Evolutionary conservation across 2,888 invertebrate genomes (phyloP).

Genomic region (Nephrotoma flavescens): DNA sequence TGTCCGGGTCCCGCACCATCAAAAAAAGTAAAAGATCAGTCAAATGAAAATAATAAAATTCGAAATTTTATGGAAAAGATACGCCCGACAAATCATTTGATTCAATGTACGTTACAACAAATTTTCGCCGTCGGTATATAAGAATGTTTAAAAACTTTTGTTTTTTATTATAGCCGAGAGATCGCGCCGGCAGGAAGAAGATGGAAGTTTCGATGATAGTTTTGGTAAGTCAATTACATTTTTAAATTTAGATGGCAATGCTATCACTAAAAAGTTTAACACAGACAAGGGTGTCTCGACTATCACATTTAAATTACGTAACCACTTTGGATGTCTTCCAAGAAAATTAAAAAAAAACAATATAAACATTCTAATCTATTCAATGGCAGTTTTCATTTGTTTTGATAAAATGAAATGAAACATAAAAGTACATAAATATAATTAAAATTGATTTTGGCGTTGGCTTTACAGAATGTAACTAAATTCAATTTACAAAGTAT

Average conservation of each 20-base stretch:
- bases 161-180: constrained; percentile 21
- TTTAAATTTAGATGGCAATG: not conserved
- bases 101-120: constrained; percentile 6
- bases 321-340: not conserved
- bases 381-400: not conserved
- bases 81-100: constrained; percentile 21
- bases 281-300: not conserved
- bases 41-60: constrained; percentile 47
- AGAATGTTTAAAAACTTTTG: not conserved
- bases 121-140: constrained; percentile 5
- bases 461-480: not conserved
- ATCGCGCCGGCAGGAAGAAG: constrained; percentile 28
- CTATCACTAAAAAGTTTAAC: not conserved
- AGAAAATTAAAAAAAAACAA: not conserved
- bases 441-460: not conserved
- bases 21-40: constrained; percentile 38
- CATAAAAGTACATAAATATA: not conserved
- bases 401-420: not conserved
- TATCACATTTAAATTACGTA: not conserved
- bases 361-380: not conserved
- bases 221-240: constrained; percentile 19
- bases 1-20: constrained; percentile 57
- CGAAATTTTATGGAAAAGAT: constrained; percentile 57
- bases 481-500: not conserved
- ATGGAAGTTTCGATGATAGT: constrained; percentile 23